A percentile compares a stretch with the other conserved stretches of the same genome.
Evolutionary conservation across 2,797 vertebrate genomes (phyloP).

Genomic region (Macropus fuliginosus): DNA sequence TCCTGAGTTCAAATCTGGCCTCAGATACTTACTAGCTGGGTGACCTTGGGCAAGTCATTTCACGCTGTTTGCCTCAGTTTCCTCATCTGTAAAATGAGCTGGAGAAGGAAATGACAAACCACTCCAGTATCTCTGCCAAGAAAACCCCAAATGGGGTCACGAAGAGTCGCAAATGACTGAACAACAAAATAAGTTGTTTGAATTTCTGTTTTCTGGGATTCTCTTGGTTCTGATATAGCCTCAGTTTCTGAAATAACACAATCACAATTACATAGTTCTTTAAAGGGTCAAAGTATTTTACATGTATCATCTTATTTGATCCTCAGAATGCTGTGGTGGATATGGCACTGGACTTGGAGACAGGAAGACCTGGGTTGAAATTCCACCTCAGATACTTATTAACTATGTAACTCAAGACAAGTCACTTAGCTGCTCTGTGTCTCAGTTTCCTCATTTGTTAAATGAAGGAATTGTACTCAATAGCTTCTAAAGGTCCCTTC

Average conservation of each 20-base stretch:
- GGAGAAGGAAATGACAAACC: too few relatives aligned
- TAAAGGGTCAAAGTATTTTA: background rate
- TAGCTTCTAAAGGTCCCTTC: background rate
- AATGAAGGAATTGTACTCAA: background rate
- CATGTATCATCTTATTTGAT: background rate
- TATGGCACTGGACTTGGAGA: background rate
- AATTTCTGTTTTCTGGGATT: background rate
- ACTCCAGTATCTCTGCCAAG: too few relatives aligned
- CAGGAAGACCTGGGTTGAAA: background rate
- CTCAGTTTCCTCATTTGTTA: background rate
- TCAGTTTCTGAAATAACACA: background rate
- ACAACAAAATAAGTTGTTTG: background rate
- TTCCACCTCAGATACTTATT: background rate
- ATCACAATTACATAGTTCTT: background rate
- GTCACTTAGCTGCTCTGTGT: background rate
- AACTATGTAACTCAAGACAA: background rate
- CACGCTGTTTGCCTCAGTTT: too few relatives aligned
- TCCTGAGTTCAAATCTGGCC: too few relatives aligned
- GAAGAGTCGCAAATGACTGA: background rate
- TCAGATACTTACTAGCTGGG: too few relatives aligned
- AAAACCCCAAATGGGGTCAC: background rate
- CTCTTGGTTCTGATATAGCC: background rate
- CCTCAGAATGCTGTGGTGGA: background rate
- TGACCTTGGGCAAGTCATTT: too few relatives aligned
- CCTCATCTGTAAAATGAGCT: too few relatives aligned